Evolutionary conservation across 1,140 invertebrate species (phyloP).

Genomic region (Drosophila bifasciata): DNA sequence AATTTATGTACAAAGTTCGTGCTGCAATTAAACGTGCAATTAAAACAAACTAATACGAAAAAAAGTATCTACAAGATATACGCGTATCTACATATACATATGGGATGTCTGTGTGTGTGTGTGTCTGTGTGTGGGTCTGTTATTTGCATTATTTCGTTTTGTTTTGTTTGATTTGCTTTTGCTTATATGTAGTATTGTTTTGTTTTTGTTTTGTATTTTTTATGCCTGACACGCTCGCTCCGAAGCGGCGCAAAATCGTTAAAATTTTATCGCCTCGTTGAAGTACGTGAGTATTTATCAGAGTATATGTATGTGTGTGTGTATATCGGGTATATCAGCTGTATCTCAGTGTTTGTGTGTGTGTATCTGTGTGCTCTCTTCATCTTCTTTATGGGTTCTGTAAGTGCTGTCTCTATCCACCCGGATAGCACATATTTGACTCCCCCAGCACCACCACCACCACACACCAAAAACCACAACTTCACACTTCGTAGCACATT

Average conservation of each 20-base stretch:
- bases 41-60: slow-evolving; percentile 57
- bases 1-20: slow-evolving; percentile 82
- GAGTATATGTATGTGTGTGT: slow-evolving; percentile 11
- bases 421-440: slow-evolving; percentile 26
- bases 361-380: slow-evolving; percentile 28
- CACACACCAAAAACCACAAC: slow-evolving; percentile 24
- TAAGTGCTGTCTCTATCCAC: slow-evolving; percentile 1
- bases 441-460: slow-evolving; percentile 24
- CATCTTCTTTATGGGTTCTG: slow-evolving; percentile 3
- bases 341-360: slow-evolving; percentile 13
- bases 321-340: slow-evolving; percentile 30
- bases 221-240: slow-evolving; percentile 75
- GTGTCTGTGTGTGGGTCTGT: slow-evolving; percentile 34
- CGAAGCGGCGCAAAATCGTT: slow-evolving; percentile 78
- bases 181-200: slow-evolving; percentile 27
- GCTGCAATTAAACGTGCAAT: slow-evolving; percentile 73
- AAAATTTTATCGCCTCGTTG: slow-evolving; percentile 76
- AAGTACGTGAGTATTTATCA: slow-evolving; percentile 51
- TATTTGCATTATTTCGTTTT: slow-evolving; percentile 37
- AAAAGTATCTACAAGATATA: slow-evolving; percentile 65
- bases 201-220: slow-evolving; percentile 75
- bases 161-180: slow-evolving; percentile 15
- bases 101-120: slow-evolving; percentile 39
- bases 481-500: slow-evolving; percentile 52
- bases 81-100: slow-evolving; percentile 29